These are phyloP conservation scores for Eudemis profundana DNA, from an alignment of 2,888 invertebrate species.

Conservation along the genomic window DNA sequence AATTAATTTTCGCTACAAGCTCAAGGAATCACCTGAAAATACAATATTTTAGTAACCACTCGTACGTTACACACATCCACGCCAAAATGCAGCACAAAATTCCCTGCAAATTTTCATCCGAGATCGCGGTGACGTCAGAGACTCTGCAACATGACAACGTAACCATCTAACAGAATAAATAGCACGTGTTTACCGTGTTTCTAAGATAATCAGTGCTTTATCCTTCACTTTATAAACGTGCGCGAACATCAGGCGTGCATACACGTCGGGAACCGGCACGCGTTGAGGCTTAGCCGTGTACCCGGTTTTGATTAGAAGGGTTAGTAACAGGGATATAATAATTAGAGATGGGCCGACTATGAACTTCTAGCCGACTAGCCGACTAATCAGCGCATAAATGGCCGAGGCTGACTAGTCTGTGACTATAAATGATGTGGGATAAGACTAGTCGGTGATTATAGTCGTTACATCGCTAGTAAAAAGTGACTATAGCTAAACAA, in stretches of 20 bases:
- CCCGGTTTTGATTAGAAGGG: constrained; percentile 68
- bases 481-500: too few relatives aligned
- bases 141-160: constrained; percentile 3
- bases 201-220: constrained; percentile 19
- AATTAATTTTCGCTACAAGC: too few relatives aligned
- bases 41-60: too few relatives aligned
- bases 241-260: constrained; percentile 61
- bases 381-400: too few relatives aligned
- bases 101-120: neutral
- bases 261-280: constrained; percentile 68
- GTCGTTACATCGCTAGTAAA: too few relatives aligned
- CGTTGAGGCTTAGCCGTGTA: constrained; percentile 65
- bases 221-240: constrained; percentile 23
- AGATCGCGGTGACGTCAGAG: neutral
- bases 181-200: constrained; percentile 9
- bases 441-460: too few relatives aligned
- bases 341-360: too few relatives aligned
- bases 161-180: constrained; percentile 18
- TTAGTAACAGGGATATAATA: constrained; percentile 54
- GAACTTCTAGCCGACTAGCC: too few relatives aligned
- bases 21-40: too few relatives aligned
- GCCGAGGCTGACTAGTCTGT: too few relatives aligned
- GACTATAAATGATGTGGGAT: too few relatives aligned
- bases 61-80: neutral
- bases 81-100: neutral